These are phyloP conservation scores for Streblospio benedicti DNA, from an alignment of 1,140 invertebrate genomes.

Conservation along the genomic window DNA sequence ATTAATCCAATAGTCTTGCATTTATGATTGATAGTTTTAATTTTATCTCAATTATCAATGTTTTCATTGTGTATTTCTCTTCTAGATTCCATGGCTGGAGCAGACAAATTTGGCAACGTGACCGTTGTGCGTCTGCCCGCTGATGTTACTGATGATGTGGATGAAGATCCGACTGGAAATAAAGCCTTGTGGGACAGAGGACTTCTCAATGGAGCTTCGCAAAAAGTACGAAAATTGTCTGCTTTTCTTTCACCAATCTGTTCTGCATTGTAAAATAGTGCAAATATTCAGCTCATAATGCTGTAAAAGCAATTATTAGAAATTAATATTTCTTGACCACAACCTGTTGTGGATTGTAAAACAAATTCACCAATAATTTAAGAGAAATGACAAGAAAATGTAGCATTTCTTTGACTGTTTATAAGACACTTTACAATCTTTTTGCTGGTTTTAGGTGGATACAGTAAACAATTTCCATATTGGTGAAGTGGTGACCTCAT, in stretches of 20 bases:
- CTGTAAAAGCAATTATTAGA: no score
- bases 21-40: no score
- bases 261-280: not conserved
- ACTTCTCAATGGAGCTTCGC: conserved; percentile 88
- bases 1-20: no score
- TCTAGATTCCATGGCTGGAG: conserved; percentile 89
- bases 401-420: no score
- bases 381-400: no score
- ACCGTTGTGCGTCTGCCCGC: conserved; percentile 78
- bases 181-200: conserved; percentile 98
- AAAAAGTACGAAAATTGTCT: conserved; percentile 58
- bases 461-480: conserved; percentile 85
- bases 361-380: no score
- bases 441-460: conserved; percentile 63
- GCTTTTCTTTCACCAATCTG: not conserved
- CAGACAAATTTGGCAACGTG: conserved; percentile 99
- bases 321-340: no score
- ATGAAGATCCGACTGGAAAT: conserved; percentile 97
- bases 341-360: no score
- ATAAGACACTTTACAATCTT: no score
- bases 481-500: conserved; percentile 69
- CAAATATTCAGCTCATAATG: not conserved
- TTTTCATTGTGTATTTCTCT: no score
- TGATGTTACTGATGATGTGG: conserved; percentile 90
- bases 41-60: no score